phyloP scores from a whole-genome alignment of 2,797 vertebrate species.

The Aplochiton taeniatus region DNA sequence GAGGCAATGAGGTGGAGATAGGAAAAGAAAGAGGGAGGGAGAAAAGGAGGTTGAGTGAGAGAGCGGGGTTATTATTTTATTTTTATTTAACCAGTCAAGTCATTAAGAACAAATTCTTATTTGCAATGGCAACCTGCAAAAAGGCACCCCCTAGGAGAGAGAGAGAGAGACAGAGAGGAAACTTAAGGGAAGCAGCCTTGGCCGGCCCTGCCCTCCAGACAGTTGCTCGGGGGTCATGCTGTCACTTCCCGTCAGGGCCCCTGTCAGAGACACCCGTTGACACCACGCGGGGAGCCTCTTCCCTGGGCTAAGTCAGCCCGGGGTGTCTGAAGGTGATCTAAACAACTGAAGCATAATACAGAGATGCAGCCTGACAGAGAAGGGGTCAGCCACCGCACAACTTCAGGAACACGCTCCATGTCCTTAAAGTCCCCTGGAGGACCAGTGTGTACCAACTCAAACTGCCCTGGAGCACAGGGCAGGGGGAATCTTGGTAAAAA shows the following conservation, averaged over 20 bases:
- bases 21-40: constrained; percentile 2
- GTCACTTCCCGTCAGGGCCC: constrained; percentile 33
- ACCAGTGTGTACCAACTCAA: too few species aligned
- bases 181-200: background rate
- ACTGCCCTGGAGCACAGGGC: too few species aligned
- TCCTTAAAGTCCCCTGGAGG: too few species aligned
- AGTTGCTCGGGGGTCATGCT: constrained; percentile 35
- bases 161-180: constrained; percentile 5
- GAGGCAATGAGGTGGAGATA: constrained; percentile 13
- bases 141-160: background rate
- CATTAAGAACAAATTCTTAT: too few species aligned
- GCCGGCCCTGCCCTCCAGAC: constrained; percentile 18
- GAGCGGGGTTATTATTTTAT: constrained; percentile 1
- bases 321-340: constrained; percentile 11
- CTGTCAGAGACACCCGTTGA: constrained; percentile 34
- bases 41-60: background rate
- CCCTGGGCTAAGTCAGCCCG: constrained; percentile 30
- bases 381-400: too few species aligned
- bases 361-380: too few species aligned
- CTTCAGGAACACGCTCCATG: too few species aligned
- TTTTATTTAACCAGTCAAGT: background rate
- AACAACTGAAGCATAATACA: too few species aligned
- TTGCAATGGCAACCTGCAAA: background rate
- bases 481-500: too few species aligned
- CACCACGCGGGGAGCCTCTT: constrained; percentile 18